phyloP scores from a whole-genome alignment of 2,888 invertebrate genomes.

The Lepidocyrtinus sp. region DNA sequence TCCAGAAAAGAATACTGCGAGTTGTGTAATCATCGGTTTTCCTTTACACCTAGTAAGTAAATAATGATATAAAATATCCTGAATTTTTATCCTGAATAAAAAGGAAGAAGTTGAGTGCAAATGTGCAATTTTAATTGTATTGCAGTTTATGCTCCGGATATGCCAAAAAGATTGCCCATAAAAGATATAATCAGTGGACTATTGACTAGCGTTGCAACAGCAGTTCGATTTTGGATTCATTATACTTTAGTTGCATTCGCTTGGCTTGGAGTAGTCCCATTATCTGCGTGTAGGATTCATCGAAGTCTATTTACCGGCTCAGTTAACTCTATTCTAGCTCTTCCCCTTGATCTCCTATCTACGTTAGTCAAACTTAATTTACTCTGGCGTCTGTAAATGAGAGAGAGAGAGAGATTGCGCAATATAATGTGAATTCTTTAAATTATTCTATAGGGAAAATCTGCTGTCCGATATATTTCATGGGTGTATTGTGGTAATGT shows the following conservation, averaged over 20 bases:
- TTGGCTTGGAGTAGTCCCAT: slow-evolving; percentile 96
- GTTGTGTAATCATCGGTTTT: slow-evolving; percentile 96
- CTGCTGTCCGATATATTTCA: slow-evolving; percentile 94
- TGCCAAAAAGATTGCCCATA: slow-evolving; percentile 97
- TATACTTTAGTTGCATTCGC: slow-evolving; percentile 97
- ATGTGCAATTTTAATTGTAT: slow-evolving; percentile 54
- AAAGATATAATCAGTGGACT: slow-evolving; percentile 93
- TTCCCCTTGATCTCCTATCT: slow-evolving; percentile 93
- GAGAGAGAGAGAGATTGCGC: too few relatives aligned
- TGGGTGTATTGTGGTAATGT: slow-evolving; percentile 96
- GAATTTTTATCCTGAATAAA: slow-evolving; percentile 6
- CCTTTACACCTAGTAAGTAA: slow-evolving; percentile 91
- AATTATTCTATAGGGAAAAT: slow-evolving; percentile 83
- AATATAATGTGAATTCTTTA: too few relatives aligned
- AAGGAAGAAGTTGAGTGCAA: not conserved
- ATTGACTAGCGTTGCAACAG: slow-evolving; percentile 89
- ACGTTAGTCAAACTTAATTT: slow-evolving; percentile 74
- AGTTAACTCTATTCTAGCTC: slow-evolving; percentile 82
- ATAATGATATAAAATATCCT: not conserved
- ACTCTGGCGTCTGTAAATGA: too few relatives aligned
- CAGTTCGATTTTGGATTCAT: slow-evolving; percentile 97
- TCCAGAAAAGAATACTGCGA: slow-evolving; percentile 99
- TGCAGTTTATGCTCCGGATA: slow-evolving; percentile 96
- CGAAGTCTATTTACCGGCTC: slow-evolving; percentile 93
- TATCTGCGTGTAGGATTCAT: slow-evolving; percentile 94